Conservation (phyloP, 2,113 vertebrate species). For the Epinephelus moara region DNA sequence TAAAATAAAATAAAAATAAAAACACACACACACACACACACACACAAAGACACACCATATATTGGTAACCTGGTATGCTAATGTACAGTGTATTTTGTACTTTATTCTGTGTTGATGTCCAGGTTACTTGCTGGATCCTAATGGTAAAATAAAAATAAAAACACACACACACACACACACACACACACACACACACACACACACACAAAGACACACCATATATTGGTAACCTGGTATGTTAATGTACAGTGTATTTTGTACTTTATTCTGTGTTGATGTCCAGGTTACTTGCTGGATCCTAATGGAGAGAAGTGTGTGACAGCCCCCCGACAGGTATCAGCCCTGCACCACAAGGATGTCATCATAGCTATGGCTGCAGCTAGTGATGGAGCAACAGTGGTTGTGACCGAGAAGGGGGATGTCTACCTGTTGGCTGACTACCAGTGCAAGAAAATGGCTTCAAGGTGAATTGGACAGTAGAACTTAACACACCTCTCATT, state of each 20-base stretch:
- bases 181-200: too few relatives aligned
- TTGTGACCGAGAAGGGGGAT: conserved; percentile 93
- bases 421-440: conserved; percentile 95
- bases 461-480: conserved; percentile 85
- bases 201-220: not conserved
- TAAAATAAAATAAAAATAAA: not conserved
- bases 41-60: not conserved
- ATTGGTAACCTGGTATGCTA: not conserved
- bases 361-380: conserved; percentile 90
- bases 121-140: conserved; percentile 95
- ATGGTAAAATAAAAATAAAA: not conserved
- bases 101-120: conserved; percentile 32
- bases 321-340: conserved; percentile 93
- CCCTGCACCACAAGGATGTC: conserved; percentile 93
- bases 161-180: too few relatives aligned
- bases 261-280: conserved; percentile 22
- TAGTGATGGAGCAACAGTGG: conserved; percentile 95
- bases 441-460: conserved; percentile 98
- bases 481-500: not conserved
- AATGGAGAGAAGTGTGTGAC: conserved; percentile 95
- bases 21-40: too few relatives aligned
- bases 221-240: not conserved
- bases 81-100: not conserved
- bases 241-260: not conserved
- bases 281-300: conserved; percentile 94